A percentile compares a stretch with the other conserved stretches of the same genome.
These are phyloP conservation scores for Limnothrissa miodon DNA, from an alignment of 2,113 vertebrate species.

Conservation along the genomic window DNA sequence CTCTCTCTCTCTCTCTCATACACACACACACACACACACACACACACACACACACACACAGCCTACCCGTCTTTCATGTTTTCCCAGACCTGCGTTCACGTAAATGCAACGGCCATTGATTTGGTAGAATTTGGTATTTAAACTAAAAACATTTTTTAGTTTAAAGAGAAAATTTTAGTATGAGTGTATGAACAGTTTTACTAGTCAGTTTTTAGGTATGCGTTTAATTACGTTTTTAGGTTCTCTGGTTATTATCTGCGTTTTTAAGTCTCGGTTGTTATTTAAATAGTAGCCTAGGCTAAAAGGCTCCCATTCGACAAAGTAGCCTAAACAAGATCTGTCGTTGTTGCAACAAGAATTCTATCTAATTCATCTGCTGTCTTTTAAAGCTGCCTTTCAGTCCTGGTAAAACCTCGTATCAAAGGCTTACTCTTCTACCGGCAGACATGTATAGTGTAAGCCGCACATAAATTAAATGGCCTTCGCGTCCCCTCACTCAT, in stretches of 20 bases:
- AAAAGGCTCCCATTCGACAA: not conserved
- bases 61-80: not conserved
- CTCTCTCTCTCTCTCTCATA: too few species aligned
- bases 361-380: not conserved
- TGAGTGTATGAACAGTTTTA: not conserved
- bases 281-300: too few species aligned
- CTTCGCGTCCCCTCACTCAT: not conserved
- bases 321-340: not conserved
- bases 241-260: too few species aligned
- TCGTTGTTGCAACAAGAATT: not conserved
- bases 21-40: too few species aligned
- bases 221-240: too few species aligned
- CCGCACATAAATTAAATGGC: conserved; percentile 26
- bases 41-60: too few species aligned
- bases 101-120: not conserved
- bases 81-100: not conserved
- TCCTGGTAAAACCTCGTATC: not conserved
- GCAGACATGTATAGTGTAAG: conserved; percentile 21
- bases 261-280: too few species aligned
- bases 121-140: too few species aligned
- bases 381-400: not conserved
- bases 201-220: not conserved
- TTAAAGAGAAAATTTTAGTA: not conserved
- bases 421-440: not conserved
- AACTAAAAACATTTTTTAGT: not conserved